Conservation (phyloP, 1,140 invertebrate genomes). For the Diorhabda elongata region DNA sequence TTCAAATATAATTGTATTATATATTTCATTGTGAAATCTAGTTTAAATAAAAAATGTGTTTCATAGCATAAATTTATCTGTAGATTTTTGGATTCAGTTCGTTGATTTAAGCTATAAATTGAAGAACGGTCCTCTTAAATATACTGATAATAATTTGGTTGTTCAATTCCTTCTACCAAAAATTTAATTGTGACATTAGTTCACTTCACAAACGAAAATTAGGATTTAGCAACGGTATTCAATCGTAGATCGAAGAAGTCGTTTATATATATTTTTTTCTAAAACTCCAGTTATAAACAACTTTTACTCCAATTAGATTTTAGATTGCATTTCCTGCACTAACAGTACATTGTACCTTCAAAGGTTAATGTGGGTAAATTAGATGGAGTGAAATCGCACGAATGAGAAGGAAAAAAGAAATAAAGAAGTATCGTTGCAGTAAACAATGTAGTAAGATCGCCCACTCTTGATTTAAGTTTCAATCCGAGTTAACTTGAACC, state of each 20-base stretch:
- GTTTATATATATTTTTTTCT: not conserved
- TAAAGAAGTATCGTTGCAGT: constrained; percentile 18
- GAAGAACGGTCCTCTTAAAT: too few relatives aligned
- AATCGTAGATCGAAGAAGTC: not conserved
- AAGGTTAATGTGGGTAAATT: constrained; percentile 9
- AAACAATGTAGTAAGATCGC: constrained; percentile 19
- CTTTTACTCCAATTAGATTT: not conserved
- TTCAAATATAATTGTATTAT: too few relatives aligned
- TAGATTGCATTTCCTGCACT: constrained; percentile 3
- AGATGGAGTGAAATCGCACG: constrained; percentile 13
- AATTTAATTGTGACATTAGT: too few relatives aligned
- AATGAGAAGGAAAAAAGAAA: constrained; percentile 14
- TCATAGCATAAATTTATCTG: too few relatives aligned
- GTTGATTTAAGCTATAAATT: too few relatives aligned
- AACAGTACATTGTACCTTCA: constrained; percentile 4
- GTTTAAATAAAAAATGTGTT: too few relatives aligned
- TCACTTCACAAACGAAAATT: too few relatives aligned
- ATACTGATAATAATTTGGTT: too few relatives aligned
- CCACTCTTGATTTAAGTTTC: constrained; percentile 18
- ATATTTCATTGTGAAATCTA: too few relatives aligned
- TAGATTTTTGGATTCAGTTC: too few relatives aligned
- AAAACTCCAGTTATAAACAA: not conserved
- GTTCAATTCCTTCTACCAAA: too few relatives aligned
- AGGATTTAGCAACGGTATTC: too few relatives aligned
- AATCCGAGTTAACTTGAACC: constrained; percentile 8